Evolutionary conservation across 2,797 vertebrate genomes (phyloP), one percentile per base, ranked within the genome.

Genomic region (Thripadectes ignobilis): DNA sequence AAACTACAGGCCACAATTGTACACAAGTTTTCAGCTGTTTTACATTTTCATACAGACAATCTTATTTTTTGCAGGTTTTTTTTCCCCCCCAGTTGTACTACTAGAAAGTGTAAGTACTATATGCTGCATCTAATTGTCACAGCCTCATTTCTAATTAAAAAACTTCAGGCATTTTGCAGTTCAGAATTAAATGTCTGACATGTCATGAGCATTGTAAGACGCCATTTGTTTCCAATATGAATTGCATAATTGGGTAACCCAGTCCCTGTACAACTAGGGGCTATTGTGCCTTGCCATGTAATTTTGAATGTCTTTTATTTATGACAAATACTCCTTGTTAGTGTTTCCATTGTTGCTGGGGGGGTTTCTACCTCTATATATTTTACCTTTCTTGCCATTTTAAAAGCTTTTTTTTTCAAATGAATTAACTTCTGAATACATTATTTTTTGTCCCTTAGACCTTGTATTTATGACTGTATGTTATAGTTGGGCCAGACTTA

Each of bases 291-390:
- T 92, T 81, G 32, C 67, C 63, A 49, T 71, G 51, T 57, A 67
- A 76, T 85, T 48, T 80, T 93, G 30, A 89, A 85, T 75, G 30
- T 61, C 52, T 89, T 87, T 82, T 88, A 68, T 68, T 75, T 69
- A 51, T 68, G 41, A 66, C 32, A 88, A 96, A 95, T 72, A 80
- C 71, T 58, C 68, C 32, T 61, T 88, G 63, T 74, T 92, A 79
- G 49, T 69, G 49, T 93, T 95, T 86, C 34, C 19, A 78, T 17
- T 80, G 8, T 89, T 81, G 55, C 77, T 93, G 30, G 11, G 30
- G 10, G 74, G 57, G 52, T 79, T 81, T 18, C n/a, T 89, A 54
- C 34, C 27, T 68, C 51, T 75, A 76, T 54, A 58, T n/a, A 36
- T 48, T 88, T 39, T 30, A 45, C 16, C 85, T 84, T 85, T 82